phyloP scores from a whole-genome alignment of 2,888 invertebrate genomes.

The Drosophila lacicola region DNA sequence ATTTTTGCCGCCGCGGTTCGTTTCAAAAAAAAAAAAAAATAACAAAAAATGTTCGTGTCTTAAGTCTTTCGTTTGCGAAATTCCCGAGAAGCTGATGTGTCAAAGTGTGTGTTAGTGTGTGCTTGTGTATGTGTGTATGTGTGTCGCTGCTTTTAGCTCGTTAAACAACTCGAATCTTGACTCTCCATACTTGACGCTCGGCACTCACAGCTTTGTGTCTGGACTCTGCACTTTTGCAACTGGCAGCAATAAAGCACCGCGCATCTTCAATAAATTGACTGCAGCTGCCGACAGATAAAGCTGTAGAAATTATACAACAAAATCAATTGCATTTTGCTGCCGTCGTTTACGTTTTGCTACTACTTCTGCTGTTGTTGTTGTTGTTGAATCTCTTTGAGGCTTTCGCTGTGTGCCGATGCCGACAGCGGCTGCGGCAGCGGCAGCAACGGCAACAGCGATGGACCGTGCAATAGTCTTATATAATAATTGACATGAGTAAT shows the following conservation, averaged over 20 bases:
- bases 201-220: constrained; percentile 13
- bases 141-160: constrained; percentile 52
- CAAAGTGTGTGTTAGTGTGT: constrained; percentile 11
- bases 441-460: constrained; percentile 17
- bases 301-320: constrained; percentile 75
- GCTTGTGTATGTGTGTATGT: constrained; percentile 30
- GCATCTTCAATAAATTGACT: constrained; percentile 76
- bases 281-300: constrained; percentile 70
- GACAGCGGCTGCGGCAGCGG: constrained; percentile 31
- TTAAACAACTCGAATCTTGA: constrained; percentile 50
- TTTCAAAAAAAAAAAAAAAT: constrained; percentile 25
- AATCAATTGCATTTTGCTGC: constrained; percentile 70
- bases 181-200: constrained; percentile 23
- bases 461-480: constrained; percentile 55
- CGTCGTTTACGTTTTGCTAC: constrained; percentile 23
- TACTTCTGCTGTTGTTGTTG: constrained; percentile 1
- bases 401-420: constrained; percentile 48
- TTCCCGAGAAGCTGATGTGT: constrained; percentile 34
- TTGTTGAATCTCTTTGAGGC: constrained; percentile 46
- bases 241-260: constrained; percentile 65
- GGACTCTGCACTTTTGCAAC: constrained; percentile 20
- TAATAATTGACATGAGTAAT: constrained; percentile 77
- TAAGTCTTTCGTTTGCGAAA: constrained; percentile 73
- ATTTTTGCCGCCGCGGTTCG: constrained; percentile 37
- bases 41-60: constrained; percentile 63